Conservation (phyloP, 1,140 invertebrate genomes). For the Temnothorax curvispinosus region DNA sequence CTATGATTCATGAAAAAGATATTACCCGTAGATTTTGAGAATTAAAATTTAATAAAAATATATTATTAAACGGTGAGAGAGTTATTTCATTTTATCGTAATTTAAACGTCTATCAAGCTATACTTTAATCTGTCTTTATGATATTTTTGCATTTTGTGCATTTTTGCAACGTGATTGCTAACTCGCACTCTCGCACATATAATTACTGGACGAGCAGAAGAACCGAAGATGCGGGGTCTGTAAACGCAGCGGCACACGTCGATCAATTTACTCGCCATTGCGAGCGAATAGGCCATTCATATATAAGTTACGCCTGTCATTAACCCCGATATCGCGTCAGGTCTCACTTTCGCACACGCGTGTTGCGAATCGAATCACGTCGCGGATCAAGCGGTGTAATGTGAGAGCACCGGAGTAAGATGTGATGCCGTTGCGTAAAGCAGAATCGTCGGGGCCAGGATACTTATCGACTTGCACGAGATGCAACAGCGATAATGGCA, state of each 20-base stretch:
- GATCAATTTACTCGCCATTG: neutral
- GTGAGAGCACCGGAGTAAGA: slow-evolving; percentile 17
- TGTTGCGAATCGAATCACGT: slow-evolving; percentile 65
- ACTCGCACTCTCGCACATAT: neutral
- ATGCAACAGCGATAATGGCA: neutral
- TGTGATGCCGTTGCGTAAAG: neutral
- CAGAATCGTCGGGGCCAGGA: neutral
- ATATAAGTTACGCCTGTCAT: slow-evolving; percentile 57
- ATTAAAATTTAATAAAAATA: neutral
- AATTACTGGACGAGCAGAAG: neutral
- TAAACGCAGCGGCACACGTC: neutral
- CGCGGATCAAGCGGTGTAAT: slow-evolving; percentile 30
- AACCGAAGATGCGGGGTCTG: neutral
- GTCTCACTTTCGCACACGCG: slow-evolving; percentile 56
- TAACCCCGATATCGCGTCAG: slow-evolving; percentile 44
- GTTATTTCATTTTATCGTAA: neutral
- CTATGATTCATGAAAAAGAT: slow-evolving; percentile 12
- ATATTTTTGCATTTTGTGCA: neutral
- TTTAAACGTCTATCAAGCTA: neutral
- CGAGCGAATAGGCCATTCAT: slow-evolving; percentile 27
- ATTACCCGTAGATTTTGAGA: neutral
- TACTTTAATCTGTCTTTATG: neutral
- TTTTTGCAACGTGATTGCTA: neutral
- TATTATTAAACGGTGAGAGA: neutral
- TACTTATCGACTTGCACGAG: neutral